Percentiles rank a stretch among this genome's conserved stretches.
These are phyloP conservation scores for Bagarius yarrelli DNA, from an alignment of 2,113 vertebrate genomes.

Conservation along the genomic window DNA sequence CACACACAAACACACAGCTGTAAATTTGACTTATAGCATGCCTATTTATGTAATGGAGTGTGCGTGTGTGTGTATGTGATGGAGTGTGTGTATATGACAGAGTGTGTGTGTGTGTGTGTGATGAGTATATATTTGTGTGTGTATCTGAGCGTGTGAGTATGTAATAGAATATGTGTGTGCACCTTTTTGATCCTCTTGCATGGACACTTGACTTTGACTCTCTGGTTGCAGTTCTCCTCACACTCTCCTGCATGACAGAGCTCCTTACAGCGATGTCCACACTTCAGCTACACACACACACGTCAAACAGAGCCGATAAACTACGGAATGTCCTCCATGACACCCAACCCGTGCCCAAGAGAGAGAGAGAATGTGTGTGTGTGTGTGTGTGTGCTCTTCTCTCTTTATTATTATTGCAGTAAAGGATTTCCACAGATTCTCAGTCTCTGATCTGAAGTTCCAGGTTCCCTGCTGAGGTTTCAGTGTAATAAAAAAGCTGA, in stretches of 20 bases:
- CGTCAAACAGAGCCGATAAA: conserved; percentile 4
- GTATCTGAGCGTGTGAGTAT: conserved; percentile 6
- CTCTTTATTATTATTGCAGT: too few relatives aligned
- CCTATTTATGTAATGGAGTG: too few relatives aligned
- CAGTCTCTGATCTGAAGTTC: too few relatives aligned
- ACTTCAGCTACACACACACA: conserved; percentile 74
- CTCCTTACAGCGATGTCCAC: conserved; percentile 91
- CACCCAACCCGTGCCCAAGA: background rate
- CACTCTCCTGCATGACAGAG: conserved; percentile 84
- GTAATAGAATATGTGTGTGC: conserved; percentile 36
- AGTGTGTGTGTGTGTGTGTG: too few relatives aligned
- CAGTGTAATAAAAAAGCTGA: too few relatives aligned
- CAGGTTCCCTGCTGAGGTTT: too few relatives aligned
- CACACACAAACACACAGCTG: conserved; percentile 29
- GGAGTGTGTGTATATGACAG: too few relatives aligned
- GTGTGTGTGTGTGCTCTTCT: too few relatives aligned
- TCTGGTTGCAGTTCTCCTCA: conserved; percentile 83
- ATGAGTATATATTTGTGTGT: background rate
- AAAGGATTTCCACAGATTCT: too few relatives aligned
- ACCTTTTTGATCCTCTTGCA: conserved; percentile 96
- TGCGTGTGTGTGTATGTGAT: too few relatives aligned
- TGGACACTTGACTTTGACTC: conserved; percentile 87
- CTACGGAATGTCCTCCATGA: too few relatives aligned
- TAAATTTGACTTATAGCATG: too few relatives aligned
- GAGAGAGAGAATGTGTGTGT: background rate